Percentiles rank a stretch among this genome's conserved stretches.
phyloP scores from a whole-genome alignment of 1,140 invertebrate genomes.

The Semibalanus balanoides region DNA sequence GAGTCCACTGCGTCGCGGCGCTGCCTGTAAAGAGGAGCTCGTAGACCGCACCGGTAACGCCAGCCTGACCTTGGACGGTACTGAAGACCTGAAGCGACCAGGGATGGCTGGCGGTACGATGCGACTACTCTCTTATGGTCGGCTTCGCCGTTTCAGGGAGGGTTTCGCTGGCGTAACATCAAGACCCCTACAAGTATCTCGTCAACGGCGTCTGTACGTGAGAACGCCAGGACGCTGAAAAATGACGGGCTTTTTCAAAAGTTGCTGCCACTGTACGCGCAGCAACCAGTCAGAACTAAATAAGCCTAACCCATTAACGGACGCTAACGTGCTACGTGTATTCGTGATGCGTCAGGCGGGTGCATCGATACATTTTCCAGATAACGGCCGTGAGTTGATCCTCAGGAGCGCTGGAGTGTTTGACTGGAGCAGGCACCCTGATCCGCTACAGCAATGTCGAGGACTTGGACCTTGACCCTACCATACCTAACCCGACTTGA shows the following conservation, averaged over 20 bases:
- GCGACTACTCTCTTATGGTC: neutral
- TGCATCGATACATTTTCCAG: neutral
- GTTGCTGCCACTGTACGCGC: conserved; percentile 8
- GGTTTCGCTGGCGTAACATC: conserved; percentile 14
- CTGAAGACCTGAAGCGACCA: conserved; percentile 13
- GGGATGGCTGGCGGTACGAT: conserved; percentile 14
- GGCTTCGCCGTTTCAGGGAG: conserved; percentile 5
- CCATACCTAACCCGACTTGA: no score
- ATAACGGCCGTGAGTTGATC: neutral
- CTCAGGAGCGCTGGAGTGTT: neutral
- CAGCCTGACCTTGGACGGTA: neutral
- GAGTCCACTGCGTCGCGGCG: neutral
- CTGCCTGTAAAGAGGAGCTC: conserved; percentile 4
- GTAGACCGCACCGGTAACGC: neutral
- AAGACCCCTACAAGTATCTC: neutral
- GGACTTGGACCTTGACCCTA: no score
- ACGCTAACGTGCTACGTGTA: neutral
- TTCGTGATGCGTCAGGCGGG: neutral
- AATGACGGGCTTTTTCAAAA: conserved; percentile 8
- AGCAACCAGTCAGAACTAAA: conserved; percentile 5
- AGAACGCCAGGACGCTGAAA: neutral
- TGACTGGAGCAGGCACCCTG: no score
- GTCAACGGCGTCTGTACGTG: conserved; percentile 18
- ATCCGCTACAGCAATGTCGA: no score
- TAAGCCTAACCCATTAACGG: neutral